Percentiles rank a stretch among this genome's conserved stretches.
Conservation (phyloP, 2,888 invertebrate species). For the Drosophila tanythrix region DNA sequence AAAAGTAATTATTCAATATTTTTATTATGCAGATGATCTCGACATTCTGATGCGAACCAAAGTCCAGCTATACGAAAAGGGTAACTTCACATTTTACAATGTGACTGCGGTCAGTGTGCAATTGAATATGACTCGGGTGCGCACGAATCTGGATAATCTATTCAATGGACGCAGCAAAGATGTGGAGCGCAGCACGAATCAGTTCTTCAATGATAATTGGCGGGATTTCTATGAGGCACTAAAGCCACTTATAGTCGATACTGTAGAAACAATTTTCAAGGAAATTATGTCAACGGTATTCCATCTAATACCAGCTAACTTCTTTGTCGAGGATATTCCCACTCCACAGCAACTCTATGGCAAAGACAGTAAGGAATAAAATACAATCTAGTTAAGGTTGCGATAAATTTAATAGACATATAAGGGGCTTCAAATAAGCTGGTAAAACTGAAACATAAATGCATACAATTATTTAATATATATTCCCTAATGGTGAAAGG, state of each 20-base stretch:
- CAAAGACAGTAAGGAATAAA: constrained; percentile 1
- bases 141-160: constrained; percentile 88
- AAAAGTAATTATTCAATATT: background rate
- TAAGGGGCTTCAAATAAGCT: background rate
- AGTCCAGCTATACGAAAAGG: constrained; percentile 87
- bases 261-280: constrained; percentile 88
- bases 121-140: constrained; percentile 87
- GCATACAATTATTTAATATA: background rate
- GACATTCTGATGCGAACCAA: constrained; percentile 88
- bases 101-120: constrained; percentile 88
- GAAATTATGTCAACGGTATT: constrained; percentile 88
- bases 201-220: constrained; percentile 90
- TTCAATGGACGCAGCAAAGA: constrained; percentile 85
- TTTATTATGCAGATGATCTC: constrained; percentile 86
- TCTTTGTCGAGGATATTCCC: constrained; percentile 88
- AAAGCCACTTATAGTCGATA: constrained; percentile 88
- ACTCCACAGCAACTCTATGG: constrained; percentile 70
- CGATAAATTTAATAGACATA: background rate
- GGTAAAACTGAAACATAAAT: background rate
- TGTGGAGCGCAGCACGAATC: constrained; percentile 88
- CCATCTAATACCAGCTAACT: constrained; percentile 89
- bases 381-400: background rate
- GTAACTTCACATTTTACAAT: constrained; percentile 88
- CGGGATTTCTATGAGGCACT: constrained; percentile 89
- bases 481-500: background rate